Evolutionary conservation across 2,888 invertebrate species (phyloP).

Genomic region (Yponomeuta evonymella): DNA sequence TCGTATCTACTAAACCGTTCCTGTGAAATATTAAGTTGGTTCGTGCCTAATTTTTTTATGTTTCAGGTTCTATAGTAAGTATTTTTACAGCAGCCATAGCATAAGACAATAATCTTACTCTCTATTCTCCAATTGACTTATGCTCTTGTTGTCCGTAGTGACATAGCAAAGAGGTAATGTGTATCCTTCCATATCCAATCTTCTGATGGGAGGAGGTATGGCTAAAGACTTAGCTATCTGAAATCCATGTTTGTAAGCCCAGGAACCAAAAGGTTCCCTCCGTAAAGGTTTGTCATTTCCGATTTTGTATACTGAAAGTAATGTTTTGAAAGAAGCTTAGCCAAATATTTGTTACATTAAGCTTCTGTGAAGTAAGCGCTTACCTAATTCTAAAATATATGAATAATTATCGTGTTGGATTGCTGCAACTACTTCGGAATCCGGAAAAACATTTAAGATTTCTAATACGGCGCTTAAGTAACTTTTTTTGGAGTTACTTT

Average conservation of each 20-base stretch:
- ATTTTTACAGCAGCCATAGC: neutral
- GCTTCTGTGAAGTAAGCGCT: neutral
- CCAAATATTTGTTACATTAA: neutral
- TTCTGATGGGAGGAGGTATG: neutral
- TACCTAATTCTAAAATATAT: neutral
- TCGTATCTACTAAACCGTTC: neutral
- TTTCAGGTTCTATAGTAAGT: neutral
- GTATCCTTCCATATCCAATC: conserved; percentile 2
- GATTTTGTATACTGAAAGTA: conserved; percentile 10
- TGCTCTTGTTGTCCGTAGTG: neutral
- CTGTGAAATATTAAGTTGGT: neutral
- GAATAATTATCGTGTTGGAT: neutral
- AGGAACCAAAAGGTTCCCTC: neutral
- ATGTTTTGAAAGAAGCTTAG: neutral
- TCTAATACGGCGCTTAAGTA: neutral
- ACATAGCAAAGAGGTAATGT: neutral
- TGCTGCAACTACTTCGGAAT: neutral
- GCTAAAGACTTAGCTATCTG: neutral
- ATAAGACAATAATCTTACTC: neutral
- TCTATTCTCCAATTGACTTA: neutral
- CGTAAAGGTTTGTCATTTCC: neutral
- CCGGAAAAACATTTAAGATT: neutral
- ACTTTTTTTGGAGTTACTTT: neutral
- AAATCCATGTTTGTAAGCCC: neutral
- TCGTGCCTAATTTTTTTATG: no score